phyloP scores from a whole-genome alignment of 2,113 vertebrate genomes.

The Octodon degus region DNA sequence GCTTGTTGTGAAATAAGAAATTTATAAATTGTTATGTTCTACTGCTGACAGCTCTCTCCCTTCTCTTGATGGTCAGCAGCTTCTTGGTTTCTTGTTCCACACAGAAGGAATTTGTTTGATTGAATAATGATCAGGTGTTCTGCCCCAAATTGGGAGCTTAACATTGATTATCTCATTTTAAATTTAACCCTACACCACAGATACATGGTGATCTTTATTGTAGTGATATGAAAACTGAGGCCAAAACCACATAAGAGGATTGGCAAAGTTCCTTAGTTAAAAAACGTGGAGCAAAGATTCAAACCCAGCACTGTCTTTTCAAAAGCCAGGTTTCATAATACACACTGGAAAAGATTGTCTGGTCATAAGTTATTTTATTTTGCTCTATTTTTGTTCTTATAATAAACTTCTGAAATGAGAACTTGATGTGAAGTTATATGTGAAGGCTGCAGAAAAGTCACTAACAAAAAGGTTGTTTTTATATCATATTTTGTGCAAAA shows the following conservation, averaged over 20 bases:
- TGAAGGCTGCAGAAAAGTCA: not conserved
- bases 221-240: not conserved
- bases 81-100: slow-evolving; percentile 33
- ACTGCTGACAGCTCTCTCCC: slow-evolving; percentile 70
- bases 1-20: slow-evolving; percentile 82
- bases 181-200: not conserved
- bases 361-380: not conserved
- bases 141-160: not conserved
- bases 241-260: not conserved
- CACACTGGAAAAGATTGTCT: not conserved
- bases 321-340: not conserved
- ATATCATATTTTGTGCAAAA: not conserved
- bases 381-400: not conserved
- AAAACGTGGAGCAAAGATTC: not conserved
- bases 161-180: not conserved
- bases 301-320: slow-evolving; percentile 52
- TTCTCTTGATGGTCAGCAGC: slow-evolving; percentile 71
- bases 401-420: slow-evolving; percentile 11
- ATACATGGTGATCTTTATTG: not conserved
- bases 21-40: slow-evolving; percentile 84
- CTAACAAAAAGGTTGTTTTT: not conserved
- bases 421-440: not conserved
- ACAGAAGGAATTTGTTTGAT: not conserved
- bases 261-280: not conserved
- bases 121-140: slow-evolving; percentile 39